Percentiles rank a stretch among this genome's conserved stretches.
Evolutionary conservation across 2,888 invertebrate genomes (phyloP).

Genomic region (Lycia hirtaria): DNA sequence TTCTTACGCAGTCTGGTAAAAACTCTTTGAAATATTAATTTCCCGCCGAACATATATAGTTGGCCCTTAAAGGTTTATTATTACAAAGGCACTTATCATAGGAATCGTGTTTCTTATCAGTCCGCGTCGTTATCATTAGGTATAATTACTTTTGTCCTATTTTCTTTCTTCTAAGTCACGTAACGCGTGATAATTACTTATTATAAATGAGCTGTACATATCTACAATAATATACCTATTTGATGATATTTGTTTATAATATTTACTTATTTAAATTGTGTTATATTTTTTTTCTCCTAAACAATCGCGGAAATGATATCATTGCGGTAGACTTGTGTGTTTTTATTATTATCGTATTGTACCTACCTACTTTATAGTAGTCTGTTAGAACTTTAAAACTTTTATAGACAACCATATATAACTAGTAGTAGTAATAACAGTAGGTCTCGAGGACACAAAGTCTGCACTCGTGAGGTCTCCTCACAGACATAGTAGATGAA

Average conservation of each 20-base stretch:
- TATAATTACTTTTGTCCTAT: neutral
- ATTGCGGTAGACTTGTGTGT: neutral
- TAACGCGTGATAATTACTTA: neutral
- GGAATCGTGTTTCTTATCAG: slow-evolving; percentile 1
- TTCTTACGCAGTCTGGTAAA: too few relatives aligned
- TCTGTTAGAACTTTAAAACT: too few relatives aligned
- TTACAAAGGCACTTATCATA: too few relatives aligned
- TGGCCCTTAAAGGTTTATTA: too few relatives aligned
- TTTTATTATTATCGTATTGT: neutral
- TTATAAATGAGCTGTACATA: neutral
- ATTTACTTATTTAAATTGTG: neutral
- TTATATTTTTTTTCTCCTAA: neutral
- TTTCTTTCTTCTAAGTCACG: neutral
- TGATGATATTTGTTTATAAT: neutral
- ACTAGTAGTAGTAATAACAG: too few relatives aligned
- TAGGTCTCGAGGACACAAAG: too few relatives aligned
- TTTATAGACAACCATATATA: too few relatives aligned
- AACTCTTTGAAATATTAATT: too few relatives aligned
- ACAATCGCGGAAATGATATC: neutral
- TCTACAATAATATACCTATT: neutral
- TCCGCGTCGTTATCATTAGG: neutral
- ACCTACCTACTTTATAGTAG: too few relatives aligned
- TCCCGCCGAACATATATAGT: too few relatives aligned
- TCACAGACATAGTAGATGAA: too few relatives aligned
- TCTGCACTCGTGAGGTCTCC: too few relatives aligned